Evolutionary conservation across 2,113 vertebrate genomes (phyloP).

Genomic region (Percina caprodes): DNA sequence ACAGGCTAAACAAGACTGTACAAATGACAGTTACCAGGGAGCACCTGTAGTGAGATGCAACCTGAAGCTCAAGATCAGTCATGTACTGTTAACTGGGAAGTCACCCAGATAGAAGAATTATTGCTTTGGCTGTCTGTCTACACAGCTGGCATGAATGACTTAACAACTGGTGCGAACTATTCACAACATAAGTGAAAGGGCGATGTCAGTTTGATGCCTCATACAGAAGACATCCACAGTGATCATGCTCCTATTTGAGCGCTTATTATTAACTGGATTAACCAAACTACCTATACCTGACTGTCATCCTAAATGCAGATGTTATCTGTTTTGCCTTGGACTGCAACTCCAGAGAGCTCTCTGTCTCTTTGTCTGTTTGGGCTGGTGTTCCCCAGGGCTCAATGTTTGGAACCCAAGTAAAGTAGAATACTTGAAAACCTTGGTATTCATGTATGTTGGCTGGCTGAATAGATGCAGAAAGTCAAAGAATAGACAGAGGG

Average conservation of each 20-base stretch:
- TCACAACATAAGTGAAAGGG: constrained; percentile 16
- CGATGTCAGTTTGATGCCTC: constrained; percentile 22
- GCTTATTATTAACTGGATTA: constrained; percentile 75
- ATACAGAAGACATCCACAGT: constrained; percentile 32
- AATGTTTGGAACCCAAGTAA: constrained; percentile 46
- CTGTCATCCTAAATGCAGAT: constrained; percentile 52
- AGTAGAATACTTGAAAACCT: constrained; percentile 31
- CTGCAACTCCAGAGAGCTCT: constrained; percentile 68
- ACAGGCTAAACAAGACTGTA: constrained; percentile 16
- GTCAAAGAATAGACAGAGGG: constrained; percentile 53
- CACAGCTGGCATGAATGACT: constrained; percentile 24
- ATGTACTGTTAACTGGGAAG: constrained; percentile 19
- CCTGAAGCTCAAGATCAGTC: constrained; percentile 14
- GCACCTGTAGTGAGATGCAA: constrained; percentile 1
- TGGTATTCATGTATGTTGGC: constrained; percentile 34
- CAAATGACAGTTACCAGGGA: constrained; percentile 9
- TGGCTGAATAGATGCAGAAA: constrained; percentile 49
- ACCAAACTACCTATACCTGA: constrained; percentile 78
- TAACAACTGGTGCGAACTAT: constrained; percentile 28
- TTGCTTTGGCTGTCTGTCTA: constrained; percentile 30
- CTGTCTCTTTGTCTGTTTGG: constrained; percentile 31
- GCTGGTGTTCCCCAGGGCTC: constrained; percentile 58
- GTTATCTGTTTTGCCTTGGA: constrained; percentile 72
- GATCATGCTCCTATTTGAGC: constrained; percentile 28
- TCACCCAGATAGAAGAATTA: constrained; percentile 20